These are phyloP conservation scores for Andrena trimmerana DNA, from an alignment of 2,888 invertebrate species.

Conservation along the genomic window DNA sequence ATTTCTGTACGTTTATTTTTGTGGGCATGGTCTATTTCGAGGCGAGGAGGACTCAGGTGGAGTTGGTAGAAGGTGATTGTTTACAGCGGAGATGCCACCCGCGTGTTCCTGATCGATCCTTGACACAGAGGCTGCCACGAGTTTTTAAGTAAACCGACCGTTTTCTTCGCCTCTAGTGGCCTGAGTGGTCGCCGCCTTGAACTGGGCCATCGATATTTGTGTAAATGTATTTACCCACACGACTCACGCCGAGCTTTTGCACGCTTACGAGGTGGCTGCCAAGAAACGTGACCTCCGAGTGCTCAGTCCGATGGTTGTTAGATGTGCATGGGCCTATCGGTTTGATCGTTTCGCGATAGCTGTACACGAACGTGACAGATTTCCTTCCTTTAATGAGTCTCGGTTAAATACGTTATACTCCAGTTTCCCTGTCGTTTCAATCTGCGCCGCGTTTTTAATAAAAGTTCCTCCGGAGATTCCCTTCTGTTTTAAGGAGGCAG, in stretches of 20 bases:
- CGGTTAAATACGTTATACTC: background rate
- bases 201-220: constrained; percentile 6
- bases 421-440: background rate
- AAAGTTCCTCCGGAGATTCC: background rate
- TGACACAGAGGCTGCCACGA: no score
- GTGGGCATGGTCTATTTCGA: constrained; percentile 1
- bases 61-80: background rate
- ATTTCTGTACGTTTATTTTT: background rate
- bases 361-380: constrained; percentile 11
- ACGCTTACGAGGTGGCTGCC: constrained; percentile 77
- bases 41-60: background rate
- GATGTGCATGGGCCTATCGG: constrained; percentile 64
- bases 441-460: background rate
- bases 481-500: background rate
- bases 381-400: background rate
- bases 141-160: no score
- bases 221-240: constrained; percentile 34
- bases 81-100: background rate
- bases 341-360: constrained; percentile 40
- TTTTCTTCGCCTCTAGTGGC: background rate
- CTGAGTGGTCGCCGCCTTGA: background rate
- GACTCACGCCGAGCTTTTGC: constrained; percentile 78
- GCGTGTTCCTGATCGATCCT: no score
- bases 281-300: constrained; percentile 62
- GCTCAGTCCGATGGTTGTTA: constrained; percentile 59